These are phyloP conservation scores for Pontoporia blainvillei DNA, from an alignment of 2,113 vertebrate genomes.

Conservation along the genomic window DNA sequence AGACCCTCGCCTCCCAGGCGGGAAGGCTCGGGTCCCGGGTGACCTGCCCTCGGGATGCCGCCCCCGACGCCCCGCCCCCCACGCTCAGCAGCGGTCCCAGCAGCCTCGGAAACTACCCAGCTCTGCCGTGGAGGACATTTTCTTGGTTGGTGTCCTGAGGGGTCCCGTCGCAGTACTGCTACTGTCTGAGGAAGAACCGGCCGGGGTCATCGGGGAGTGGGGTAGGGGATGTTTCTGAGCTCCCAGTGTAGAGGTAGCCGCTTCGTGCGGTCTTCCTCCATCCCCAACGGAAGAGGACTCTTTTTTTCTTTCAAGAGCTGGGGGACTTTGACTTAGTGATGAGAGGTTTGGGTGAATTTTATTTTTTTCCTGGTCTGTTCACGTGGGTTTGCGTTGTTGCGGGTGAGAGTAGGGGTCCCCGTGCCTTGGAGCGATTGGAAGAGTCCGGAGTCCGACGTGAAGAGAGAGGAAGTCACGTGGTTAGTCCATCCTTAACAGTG, in stretches of 20 bases:
- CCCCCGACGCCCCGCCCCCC: not conserved
- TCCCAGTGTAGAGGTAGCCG: not conserved
- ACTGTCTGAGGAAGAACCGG: not conserved
- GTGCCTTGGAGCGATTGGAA: not conserved
- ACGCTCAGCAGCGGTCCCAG: not conserved
- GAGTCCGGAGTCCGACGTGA: not conserved
- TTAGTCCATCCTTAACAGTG: not conserved
- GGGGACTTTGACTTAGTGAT: not conserved
- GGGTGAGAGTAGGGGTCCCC: not conserved
- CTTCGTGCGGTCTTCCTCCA: not conserved
- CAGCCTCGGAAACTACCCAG: not conserved
- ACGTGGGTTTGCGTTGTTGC: not conserved
- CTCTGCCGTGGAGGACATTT: not conserved
- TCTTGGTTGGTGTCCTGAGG: not conserved
- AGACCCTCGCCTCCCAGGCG: not conserved
- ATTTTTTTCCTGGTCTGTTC: not conserved
- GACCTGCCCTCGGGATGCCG: not conserved
- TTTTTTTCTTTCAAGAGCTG: not conserved
- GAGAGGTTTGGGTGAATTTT: not conserved
- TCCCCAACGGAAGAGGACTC: not conserved
- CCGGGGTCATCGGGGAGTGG: not conserved
- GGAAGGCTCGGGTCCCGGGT: not conserved
- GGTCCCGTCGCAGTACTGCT: not conserved
- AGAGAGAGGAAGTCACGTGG: not conserved
- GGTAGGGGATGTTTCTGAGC: not conserved